A percentile compares a stretch with the other conserved stretches of the same genome.
Evolutionary conservation across 2,113 vertebrate species (phyloP).

Genomic region (Osmerus eperlanus): DNA sequence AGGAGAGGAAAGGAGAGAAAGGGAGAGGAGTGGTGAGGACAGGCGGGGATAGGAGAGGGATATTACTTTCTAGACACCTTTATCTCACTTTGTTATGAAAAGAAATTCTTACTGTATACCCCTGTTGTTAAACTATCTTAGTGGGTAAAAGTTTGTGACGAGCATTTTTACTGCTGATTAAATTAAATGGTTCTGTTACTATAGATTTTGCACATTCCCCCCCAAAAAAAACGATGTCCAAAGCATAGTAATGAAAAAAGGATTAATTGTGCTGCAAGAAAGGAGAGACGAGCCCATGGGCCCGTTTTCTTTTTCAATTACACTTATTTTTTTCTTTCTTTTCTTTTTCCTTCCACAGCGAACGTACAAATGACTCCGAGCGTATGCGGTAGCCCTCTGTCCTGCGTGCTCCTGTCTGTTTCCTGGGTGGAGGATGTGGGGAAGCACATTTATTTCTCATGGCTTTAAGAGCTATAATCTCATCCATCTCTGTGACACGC

Average conservation of each 20-base stretch:
- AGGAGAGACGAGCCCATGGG: background rate
- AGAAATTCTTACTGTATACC: background rate
- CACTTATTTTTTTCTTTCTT: slow-evolving; percentile 38
- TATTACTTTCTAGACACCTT: too few relatives aligned
- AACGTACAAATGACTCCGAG: slow-evolving; percentile 49
- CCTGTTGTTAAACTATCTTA: too few relatives aligned
- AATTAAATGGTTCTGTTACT: too few relatives aligned
- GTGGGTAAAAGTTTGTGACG: too few relatives aligned
- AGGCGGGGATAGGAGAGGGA: too few relatives aligned
- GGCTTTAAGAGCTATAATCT: slow-evolving; percentile 70
- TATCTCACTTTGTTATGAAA: slow-evolving; percentile 26
- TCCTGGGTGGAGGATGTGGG: slow-evolving; percentile 57
- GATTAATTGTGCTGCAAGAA: slow-evolving; percentile 53
- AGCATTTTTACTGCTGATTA: too few relatives aligned
- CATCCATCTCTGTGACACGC: slow-evolving; percentile 78
- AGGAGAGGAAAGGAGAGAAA: too few relatives aligned
- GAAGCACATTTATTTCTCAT: slow-evolving; percentile 66
- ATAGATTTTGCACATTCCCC: too few relatives aligned
- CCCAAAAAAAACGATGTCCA: too few relatives aligned
- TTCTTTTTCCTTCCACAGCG: slow-evolving; percentile 54
- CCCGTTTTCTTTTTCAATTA: slow-evolving; percentile 54
- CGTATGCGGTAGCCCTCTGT: slow-evolving; percentile 37
- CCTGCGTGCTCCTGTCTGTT: slow-evolving; percentile 54
- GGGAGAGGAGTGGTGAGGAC: too few relatives aligned
- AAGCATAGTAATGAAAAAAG: background rate